A percentile compares a stretch with the other conserved stretches of the same genome.
phyloP scores from a whole-genome alignment of 2,888 invertebrate genomes.

The Elysia crispata region DNA sequence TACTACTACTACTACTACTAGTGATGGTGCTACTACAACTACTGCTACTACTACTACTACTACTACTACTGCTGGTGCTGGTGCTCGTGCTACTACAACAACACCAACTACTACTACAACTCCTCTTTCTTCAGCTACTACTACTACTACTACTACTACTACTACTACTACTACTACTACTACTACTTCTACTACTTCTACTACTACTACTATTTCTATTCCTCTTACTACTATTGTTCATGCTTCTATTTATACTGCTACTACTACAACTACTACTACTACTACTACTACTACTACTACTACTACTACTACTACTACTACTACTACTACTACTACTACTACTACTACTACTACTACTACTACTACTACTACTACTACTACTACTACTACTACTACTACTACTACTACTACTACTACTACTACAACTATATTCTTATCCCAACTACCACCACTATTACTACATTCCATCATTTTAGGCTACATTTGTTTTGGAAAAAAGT shows the following conservation, averaged over 20 bases:
- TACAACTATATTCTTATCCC: background rate
- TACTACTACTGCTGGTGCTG: background rate
- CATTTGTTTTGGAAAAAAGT: too few species aligned
- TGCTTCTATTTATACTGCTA: constrained; percentile 5
- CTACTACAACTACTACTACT: constrained; percentile 17
- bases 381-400: constrained; percentile 15
- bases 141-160: constrained; percentile 36
- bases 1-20: too few species aligned
- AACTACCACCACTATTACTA: constrained; percentile 11
- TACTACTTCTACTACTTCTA: constrained; percentile 1
- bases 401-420: constrained; percentile 29
- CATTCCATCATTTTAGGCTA: too few species aligned
- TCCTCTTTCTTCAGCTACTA: background rate
- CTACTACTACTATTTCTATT: background rate
- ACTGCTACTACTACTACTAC: background rate
- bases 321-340: constrained; percentile 31
- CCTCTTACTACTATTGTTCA: too few species aligned
- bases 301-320: constrained; percentile 23
- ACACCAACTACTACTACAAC: background rate
- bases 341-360: constrained; percentile 11
- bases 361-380: constrained; percentile 14
- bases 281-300: constrained; percentile 26
- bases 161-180: constrained; percentile 16
- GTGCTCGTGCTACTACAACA: background rate
- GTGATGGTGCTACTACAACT: too few species aligned